Percentiles rank a stretch among this genome's conserved stretches.
These are phyloP conservation scores for Oceanodroma leucorhoa DNA, from an alignment of 2,797 vertebrate species.

Conservation along the genomic window DNA sequence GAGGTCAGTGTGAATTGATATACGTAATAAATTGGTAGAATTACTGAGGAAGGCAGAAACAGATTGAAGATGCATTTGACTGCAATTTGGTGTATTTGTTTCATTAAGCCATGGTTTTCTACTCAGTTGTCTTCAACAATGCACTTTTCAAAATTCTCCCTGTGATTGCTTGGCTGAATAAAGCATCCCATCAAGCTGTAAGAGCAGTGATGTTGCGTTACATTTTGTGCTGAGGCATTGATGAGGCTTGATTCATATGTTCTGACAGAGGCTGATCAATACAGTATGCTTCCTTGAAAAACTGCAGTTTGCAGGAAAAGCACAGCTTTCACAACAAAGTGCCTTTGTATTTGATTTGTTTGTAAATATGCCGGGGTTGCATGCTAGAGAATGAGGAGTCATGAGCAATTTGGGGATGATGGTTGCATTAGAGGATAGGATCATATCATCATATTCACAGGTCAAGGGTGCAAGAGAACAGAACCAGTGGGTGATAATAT, in stretches of 20 bases:
- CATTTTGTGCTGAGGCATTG: neutral
- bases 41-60: neutral
- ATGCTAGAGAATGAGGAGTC: neutral
- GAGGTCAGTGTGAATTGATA: neutral
- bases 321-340: conserved; percentile 35
- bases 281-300: neutral
- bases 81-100: neutral
- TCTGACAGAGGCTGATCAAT: conserved; percentile 32
- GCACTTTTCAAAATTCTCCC: conserved; percentile 9
- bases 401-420: neutral
- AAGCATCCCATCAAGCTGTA: neutral
- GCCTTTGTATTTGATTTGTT: conserved; percentile 18
- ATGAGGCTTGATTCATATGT: conserved; percentile 35
- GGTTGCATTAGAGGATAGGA: neutral
- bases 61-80: neutral
- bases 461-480: neutral
- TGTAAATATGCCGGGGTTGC: neutral
- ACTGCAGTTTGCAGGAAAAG: neutral
- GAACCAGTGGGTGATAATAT: neutral
- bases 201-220: neutral
- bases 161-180: neutral
- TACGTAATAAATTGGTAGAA: conserved; percentile 8
- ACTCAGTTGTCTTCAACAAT: neutral
- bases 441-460: neutral
- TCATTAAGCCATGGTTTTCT: conserved; percentile 26